phyloP scores from a whole-genome alignment of 2,888 invertebrate species.

The Caenorhabditis sp. region DNA sequence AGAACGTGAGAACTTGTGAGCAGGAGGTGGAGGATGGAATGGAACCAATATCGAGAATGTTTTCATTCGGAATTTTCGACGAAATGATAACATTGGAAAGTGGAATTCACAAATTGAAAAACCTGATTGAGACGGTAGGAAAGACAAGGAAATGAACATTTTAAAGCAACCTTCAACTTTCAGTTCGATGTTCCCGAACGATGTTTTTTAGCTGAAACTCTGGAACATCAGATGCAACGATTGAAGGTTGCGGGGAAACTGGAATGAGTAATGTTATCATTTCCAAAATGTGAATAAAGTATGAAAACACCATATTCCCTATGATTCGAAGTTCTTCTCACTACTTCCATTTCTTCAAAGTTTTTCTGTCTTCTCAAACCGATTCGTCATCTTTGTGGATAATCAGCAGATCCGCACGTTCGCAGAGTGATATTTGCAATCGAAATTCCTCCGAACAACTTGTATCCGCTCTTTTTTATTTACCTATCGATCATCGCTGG shows the following conservation, averaged over 20 bases:
- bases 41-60: neutral
- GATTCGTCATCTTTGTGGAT: neutral
- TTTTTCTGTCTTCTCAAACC: too few species aligned
- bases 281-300: too few species aligned
- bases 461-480: conserved; percentile 12
- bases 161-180: too few species aligned
- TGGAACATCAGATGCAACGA: neutral
- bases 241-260: too few species aligned
- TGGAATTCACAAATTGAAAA: neutral
- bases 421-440: neutral
- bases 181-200: neutral
- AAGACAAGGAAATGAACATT: too few species aligned
- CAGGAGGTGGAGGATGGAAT: neutral
- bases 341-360: too few species aligned
- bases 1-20: neutral
- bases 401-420: neutral
- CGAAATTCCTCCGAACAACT: conserved; percentile 3
- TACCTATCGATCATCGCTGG: neutral
- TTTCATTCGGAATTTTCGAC: neutral
- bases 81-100: neutral
- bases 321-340: too few species aligned
- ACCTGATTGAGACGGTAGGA: neutral
- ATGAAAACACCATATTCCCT: too few species aligned
- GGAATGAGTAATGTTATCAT: too few species aligned
- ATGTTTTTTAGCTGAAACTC: neutral